Evolutionary conservation across 2,797 vertebrate genomes (phyloP).

Genomic region (Crocidura indochinensis): DNA sequence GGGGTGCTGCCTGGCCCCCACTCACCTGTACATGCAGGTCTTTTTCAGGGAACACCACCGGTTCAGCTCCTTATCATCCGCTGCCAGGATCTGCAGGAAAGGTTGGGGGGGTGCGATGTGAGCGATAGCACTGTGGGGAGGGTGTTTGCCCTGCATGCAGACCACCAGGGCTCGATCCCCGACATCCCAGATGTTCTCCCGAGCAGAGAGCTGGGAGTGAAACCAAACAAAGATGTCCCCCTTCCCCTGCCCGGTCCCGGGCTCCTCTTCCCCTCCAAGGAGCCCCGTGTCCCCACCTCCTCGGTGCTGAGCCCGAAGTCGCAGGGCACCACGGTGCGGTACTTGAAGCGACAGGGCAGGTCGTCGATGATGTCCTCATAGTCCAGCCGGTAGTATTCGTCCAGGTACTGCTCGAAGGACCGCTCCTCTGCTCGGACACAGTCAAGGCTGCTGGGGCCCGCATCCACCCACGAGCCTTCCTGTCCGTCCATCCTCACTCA

Average conservation of each 20-base stretch:
- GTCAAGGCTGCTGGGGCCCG: neutral
- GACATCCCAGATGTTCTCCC: too few relatives aligned
- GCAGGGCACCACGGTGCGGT: constrained; percentile 94
- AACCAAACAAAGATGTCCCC: too few relatives aligned
- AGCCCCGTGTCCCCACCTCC: constrained; percentile 89
- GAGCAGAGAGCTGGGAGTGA: too few relatives aligned
- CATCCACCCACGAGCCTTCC: too few relatives aligned
- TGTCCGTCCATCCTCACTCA: too few relatives aligned
- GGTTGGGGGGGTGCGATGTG: neutral
- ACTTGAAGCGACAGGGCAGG: constrained; percentile 95
- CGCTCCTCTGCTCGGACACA: constrained; percentile 90
- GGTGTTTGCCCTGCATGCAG: too few relatives aligned
- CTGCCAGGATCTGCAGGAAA: constrained; percentile 91
- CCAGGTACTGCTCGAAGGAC: constrained; percentile 95
- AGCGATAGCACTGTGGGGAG: too few relatives aligned
- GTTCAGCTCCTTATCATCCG: constrained; percentile 95
- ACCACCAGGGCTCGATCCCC: too few relatives aligned
- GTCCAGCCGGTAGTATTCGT: constrained; percentile 95
- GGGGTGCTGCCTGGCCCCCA: neutral
- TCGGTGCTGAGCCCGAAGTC: constrained; percentile 95
- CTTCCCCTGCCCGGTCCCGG: too few relatives aligned
- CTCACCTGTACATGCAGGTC: constrained; percentile 97
- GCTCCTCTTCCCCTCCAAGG: neutral
- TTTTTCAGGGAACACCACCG: constrained; percentile 96
- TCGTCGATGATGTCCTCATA: constrained; percentile 96